Evolutionary conservation across 2,888 invertebrate species (phyloP).

Genomic region (Acanthoscelides obtectus): DNA sequence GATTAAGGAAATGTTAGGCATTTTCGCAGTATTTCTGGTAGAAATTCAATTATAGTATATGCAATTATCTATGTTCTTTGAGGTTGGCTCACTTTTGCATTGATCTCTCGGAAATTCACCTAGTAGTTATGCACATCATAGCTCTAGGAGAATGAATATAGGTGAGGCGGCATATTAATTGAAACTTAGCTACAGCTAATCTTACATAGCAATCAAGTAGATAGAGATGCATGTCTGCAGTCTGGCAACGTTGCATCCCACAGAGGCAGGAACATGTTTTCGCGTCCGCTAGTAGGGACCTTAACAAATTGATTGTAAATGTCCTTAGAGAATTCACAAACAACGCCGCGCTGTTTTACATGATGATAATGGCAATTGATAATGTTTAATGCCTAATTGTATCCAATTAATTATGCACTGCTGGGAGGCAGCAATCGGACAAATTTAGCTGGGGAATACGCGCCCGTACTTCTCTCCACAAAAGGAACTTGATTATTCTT

Average conservation of each 20-base stretch:
- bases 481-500: neutral
- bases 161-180: too few relatives aligned
- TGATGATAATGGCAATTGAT: constrained; percentile 34
- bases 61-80: too few relatives aligned
- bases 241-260: neutral
- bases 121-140: too few relatives aligned
- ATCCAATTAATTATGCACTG: constrained; percentile 29
- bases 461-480: neutral
- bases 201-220: too few relatives aligned
- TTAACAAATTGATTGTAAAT: constrained; percentile 33
- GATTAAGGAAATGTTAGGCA: too few relatives aligned
- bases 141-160: too few relatives aligned
- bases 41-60: too few relatives aligned
- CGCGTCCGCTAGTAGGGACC: constrained; percentile 4
- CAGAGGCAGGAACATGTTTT: neutral
- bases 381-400: constrained; percentile 30
- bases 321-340: constrained; percentile 32
- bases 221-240: too few relatives aligned
- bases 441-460: neutral
- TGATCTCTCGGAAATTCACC: too few relatives aligned
- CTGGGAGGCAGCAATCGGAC: neutral
- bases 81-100: too few relatives aligned
- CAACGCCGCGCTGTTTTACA: constrained; percentile 33
- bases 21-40: too few relatives aligned
- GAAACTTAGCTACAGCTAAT: too few relatives aligned